These are phyloP conservation scores for Centruroides vittatus DNA, from an alignment of 1,140 invertebrate species.

Conservation along the genomic window DNA sequence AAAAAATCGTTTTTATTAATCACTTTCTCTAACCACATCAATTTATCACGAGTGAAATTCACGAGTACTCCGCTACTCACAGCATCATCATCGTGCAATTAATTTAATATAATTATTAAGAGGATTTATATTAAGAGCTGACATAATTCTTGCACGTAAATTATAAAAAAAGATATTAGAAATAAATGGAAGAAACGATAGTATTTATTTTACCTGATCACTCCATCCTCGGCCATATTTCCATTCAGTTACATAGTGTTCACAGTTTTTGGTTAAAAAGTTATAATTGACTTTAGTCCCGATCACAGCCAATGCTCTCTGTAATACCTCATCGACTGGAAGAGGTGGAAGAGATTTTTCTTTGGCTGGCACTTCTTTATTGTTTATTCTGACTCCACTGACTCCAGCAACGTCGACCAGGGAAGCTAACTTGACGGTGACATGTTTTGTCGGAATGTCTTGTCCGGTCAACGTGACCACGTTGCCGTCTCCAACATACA, in stretches of 20 bases:
- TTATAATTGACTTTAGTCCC: constrained; percentile 22
- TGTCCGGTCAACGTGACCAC: constrained; percentile 22
- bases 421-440: constrained; percentile 13
- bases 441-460: constrained; percentile 13
- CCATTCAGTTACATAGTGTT: constrained; percentile 27
- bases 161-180: background rate
- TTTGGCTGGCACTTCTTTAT: constrained; percentile 23
- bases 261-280: constrained; percentile 23
- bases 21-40: no score
- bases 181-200: background rate
- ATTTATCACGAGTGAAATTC: no score
- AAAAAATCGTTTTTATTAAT: no score
- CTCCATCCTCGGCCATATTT: constrained; percentile 25
- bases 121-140: no score
- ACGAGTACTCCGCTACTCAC: no score
- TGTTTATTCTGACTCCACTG: constrained; percentile 24
- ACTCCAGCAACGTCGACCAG: constrained; percentile 19
- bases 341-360: constrained; percentile 18
- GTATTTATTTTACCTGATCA: constrained; percentile 22
- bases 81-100: no score
- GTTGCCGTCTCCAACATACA: constrained; percentile 24
- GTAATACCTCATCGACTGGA: constrained; percentile 19
- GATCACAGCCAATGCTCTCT: constrained; percentile 14
- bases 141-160: no score
- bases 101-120: no score